Base-by-base conservation (phyloP, 2,888 invertebrate genomes). In the Nomada fucata region DNA sequence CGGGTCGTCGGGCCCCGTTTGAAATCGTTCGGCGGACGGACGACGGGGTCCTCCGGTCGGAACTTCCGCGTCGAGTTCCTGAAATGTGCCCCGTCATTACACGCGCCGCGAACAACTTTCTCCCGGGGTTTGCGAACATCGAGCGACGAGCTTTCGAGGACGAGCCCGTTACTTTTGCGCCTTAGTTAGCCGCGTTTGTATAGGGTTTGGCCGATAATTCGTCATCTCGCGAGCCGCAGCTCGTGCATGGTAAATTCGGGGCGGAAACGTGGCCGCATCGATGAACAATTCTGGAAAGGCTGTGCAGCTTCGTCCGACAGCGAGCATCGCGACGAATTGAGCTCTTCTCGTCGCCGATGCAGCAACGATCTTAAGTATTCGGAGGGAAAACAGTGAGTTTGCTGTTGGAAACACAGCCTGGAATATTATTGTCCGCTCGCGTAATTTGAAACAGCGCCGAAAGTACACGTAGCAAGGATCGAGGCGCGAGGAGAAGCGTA, bases 141-240 rank as follows among this genome's bases (percentile, higher is more conserved):
- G 69, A 74, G 86, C 86, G 88, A 88, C 88, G 86, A 85, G 88
- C 88, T 86, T 88, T 80, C 76, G 81, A 77, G 76, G 80, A 86
- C 76, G 61, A 72, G 53, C 61, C 61, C 60, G 7, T 1, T 74
- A 88, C 88, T 88, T 88, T 88, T 88, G 85, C 81, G 88, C 86
- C 88, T 53, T 86, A 86, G 88, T 87, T 88, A 84, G 81, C 78
- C 76, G 74, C 86, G 78, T 86, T 88, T 88, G 85, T 88, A 83
- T 83, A 68, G 73, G 69, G 60, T 1, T 23, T n/a, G 1, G 1
- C 10, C 36, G 11, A 29, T 26, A 52, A 52, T 13, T 23, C 59
- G 11, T 29, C 15, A 23, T 18, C 23, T 20, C 0, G 11, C 23
- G 29, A 7, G 44, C 26, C 18, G 23, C 9, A 18, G 7, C 2